These are phyloP conservation scores for Leptopilina syphax DNA, from an alignment of 2,888 invertebrate genomes.

Conservation along the genomic window DNA sequence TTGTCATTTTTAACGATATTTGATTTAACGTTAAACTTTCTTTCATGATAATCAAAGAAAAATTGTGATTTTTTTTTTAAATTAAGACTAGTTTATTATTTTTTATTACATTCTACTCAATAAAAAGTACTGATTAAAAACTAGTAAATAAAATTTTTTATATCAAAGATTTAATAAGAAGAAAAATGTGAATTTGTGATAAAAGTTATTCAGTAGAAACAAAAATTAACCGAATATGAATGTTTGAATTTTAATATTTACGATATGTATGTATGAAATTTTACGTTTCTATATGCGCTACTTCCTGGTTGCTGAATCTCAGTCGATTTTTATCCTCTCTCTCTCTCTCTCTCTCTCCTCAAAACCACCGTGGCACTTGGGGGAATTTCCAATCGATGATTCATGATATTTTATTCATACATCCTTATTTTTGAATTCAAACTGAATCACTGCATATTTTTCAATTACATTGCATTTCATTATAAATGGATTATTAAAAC, in stretches of 20 bases:
- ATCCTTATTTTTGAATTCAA: conserved; percentile 32
- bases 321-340: background rate
- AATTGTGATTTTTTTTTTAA: too few relatives aligned
- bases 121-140: too few relatives aligned
- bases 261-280: background rate
- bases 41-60: too few relatives aligned
- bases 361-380: background rate
- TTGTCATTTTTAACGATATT: too few relatives aligned
- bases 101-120: too few relatives aligned
- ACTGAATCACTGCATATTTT: conserved; percentile 3
- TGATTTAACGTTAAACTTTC: too few relatives aligned
- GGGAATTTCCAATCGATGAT: conserved; percentile 58
- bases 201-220: background rate
- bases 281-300: background rate
- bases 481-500: conserved; percentile 2
- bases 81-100: too few relatives aligned
- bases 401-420: conserved; percentile 63
- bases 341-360: too few relatives aligned
- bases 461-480: conserved; percentile 27
- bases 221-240: background rate
- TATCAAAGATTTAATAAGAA: background rate
- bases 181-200: background rate
- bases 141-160: background rate
- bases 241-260: background rate
- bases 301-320: background rate